phyloP scores from a whole-genome alignment of 2,888 invertebrate species.

The Lycophotia porphyrea region DNA sequence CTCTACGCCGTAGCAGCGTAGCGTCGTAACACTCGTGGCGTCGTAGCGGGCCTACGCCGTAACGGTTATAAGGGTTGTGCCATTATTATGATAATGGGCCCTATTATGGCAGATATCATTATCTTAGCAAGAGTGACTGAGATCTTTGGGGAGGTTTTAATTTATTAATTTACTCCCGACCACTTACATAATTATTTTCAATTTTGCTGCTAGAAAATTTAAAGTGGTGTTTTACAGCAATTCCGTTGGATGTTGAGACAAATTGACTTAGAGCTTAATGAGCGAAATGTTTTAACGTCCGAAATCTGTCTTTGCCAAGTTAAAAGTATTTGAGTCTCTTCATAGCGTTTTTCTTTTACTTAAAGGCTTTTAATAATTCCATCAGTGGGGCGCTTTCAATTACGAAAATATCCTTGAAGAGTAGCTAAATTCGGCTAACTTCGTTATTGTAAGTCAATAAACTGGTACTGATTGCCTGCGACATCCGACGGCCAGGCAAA shows the following conservation, averaged over 20 bases:
- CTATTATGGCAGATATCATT: constrained; percentile 77
- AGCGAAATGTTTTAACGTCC: constrained; percentile 41
- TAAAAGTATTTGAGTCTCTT: constrained; percentile 32
- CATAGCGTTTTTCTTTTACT: constrained; percentile 32
- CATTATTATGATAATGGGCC: constrained; percentile 78
- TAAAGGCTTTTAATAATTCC: constrained; percentile 32
- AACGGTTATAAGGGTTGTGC: constrained; percentile 69
- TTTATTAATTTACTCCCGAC: constrained; percentile 71
- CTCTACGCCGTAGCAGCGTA: constrained; percentile 38
- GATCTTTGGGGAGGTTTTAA: constrained; percentile 74
- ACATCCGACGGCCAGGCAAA: neutral
- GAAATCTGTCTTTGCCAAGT: constrained; percentile 51
- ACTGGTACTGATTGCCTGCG: neutral
- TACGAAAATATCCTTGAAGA: neutral
- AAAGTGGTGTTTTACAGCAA: constrained; percentile 56
- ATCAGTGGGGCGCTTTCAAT: constrained; percentile 12
- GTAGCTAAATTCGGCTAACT: neutral
- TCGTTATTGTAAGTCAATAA: neutral
- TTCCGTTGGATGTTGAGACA: constrained; percentile 52
- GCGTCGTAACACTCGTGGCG: constrained; percentile 30
- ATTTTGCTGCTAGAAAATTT: constrained; percentile 64
- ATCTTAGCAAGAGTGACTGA: constrained; percentile 68
- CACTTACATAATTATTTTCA: constrained; percentile 69
- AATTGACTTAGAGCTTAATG: constrained; percentile 58
- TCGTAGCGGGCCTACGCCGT: constrained; percentile 53